Base-by-base conservation (phyloP, 2,113 vertebrate species). In the Indicator maculatus region DNA sequence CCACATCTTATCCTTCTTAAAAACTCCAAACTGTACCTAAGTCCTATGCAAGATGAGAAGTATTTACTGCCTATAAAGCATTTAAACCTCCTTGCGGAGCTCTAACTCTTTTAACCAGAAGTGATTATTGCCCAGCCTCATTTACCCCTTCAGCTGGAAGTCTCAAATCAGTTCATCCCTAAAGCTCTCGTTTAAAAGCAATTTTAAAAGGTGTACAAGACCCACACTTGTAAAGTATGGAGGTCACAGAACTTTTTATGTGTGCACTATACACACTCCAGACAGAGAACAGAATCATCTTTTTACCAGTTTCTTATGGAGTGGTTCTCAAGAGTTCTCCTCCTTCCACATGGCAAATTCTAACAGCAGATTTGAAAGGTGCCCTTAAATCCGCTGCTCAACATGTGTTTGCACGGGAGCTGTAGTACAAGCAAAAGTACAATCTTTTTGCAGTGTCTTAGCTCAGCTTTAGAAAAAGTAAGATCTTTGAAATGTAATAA, bases 391-490 rank as follows among this genome's bases (percentile, higher is more conserved):
- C 74, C 86, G 72, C 61, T 71, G 64, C 79, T 88, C 16, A 2
- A 44, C 56, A 73, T 7, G 63, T 11, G 52, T 55, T 82, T 59
- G 78, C 66, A 78, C 7, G n/a, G 39, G 73, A 89, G 58, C 53
- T 47, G 33, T 5, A 73, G 78, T 38, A 83, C 85, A 83, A 83
- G 44, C 58, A 67, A 38, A 81, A 75, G 52, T 44, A 91, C 16
- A 50, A 31, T 31, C 39, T 58, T 73, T 65, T 30, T 4, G 2
- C 67, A 55, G 45, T 18, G 77, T 58, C 83, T 74, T 45, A 74
- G 65, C 65, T 92, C 60, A 86, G 45, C 56, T 80, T 67, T 44
- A 89, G 80, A 76, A 66, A 73, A 81, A 78, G 65, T 53, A 89
- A 88, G 31, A 70, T 78, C 82, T 77, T 67, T 53, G 60, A 77